phyloP scores from a whole-genome alignment of 2,113 vertebrate species.

The Chaetops frenatus region DNA sequence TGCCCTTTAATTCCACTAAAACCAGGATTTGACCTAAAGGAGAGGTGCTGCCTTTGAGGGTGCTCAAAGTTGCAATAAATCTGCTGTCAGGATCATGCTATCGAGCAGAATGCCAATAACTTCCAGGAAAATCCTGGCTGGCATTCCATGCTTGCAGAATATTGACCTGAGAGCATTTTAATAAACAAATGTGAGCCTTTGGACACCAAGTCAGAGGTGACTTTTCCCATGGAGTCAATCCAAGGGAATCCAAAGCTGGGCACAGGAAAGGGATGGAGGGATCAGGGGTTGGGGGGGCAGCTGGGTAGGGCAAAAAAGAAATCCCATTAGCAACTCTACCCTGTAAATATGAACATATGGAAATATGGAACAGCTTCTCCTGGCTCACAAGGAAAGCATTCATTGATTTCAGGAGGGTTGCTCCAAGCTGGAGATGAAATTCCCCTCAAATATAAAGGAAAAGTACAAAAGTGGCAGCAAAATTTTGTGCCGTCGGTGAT shows the following conservation, averaged over 20 bases:
- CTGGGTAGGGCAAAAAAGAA: not conserved
- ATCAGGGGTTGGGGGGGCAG: not conserved
- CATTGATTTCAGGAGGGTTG: not conserved
- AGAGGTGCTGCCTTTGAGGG: not conserved
- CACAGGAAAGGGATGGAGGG: not conserved
- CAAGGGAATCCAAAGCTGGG: not conserved
- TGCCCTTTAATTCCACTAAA: not conserved
- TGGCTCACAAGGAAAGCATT: not conserved
- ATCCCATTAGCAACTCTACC: not conserved
- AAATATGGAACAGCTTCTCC: not conserved
- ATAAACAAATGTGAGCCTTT: not conserved
- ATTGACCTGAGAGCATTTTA: constrained; percentile 5
- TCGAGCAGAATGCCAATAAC: constrained; percentile 22
- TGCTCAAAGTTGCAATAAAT: not conserved
- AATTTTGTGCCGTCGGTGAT: not conserved
- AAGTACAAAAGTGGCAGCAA: not conserved
- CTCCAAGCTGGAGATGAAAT: not conserved
- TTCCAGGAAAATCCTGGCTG: not conserved
- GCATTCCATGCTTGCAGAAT: not conserved
- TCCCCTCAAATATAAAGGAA: not conserved
- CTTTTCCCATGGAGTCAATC: not conserved
- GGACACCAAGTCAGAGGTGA: not conserved
- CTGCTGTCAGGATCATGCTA: not conserved
- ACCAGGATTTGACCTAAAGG: not conserved
- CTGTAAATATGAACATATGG: not conserved